Conservation (phyloP, 2,888 invertebrate genomes). For the Stomorhina lunata region DNA sequence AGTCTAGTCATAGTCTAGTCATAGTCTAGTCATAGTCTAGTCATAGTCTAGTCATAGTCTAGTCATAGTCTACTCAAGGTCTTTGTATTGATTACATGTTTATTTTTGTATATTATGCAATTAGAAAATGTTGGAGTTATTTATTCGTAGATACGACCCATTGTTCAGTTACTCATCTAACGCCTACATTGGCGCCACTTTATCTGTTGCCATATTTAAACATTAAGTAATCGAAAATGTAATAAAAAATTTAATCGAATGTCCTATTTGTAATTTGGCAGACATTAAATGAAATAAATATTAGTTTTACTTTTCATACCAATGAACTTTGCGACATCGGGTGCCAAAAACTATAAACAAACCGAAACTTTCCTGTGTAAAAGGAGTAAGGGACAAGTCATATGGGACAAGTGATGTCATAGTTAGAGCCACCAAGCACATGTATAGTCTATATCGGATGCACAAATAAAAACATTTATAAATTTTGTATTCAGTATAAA, state of each 20-base stretch:
- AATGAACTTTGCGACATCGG: conserved; percentile 33
- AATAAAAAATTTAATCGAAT: conserved; percentile 1
- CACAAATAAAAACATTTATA: conserved; percentile 26
- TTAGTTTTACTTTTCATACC: conserved; percentile 15
- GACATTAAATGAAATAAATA: conserved; percentile 10
- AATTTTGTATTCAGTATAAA: conserved; percentile 48
- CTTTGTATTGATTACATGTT: too few relatives aligned
- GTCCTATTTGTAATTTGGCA: conserved; percentile 38
- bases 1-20: too few relatives aligned
- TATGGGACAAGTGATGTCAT: conserved; percentile 51
- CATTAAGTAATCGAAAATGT: background rate
- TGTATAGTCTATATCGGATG: conserved; percentile 26
- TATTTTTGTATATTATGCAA: too few relatives aligned
- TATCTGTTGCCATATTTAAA: conserved; percentile 37
- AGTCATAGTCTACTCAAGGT: too few relatives aligned
- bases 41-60: too few relatives aligned
- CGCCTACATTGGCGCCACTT: background rate
- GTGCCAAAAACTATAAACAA: conserved; percentile 44
- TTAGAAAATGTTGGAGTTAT: too few relatives aligned
- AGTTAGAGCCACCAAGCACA: background rate
- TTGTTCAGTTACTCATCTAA: too few relatives aligned
- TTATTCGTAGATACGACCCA: too few relatives aligned
- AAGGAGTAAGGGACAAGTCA: background rate
- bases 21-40: too few relatives aligned
- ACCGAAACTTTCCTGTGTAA: background rate